phyloP scores from a whole-genome alignment of 2,888 invertebrate genomes.

The Pilophorus perplexus region DNA sequence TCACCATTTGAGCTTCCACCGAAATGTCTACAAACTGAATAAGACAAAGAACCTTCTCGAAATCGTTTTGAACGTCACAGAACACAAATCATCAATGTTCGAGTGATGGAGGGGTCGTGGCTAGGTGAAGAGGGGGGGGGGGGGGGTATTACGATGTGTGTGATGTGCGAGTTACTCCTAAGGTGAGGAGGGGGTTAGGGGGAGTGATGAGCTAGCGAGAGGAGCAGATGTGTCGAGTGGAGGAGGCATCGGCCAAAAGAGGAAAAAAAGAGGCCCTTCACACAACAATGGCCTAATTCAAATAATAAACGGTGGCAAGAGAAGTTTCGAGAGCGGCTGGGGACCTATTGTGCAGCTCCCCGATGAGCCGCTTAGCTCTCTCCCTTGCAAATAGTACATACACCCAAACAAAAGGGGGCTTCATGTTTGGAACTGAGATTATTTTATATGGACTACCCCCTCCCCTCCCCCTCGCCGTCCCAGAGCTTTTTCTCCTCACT shows the following conservation, averaged over 20 bases:
- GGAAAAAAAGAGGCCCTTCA: conserved; percentile 29
- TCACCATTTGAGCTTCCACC: too few relatives aligned
- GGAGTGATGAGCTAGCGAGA: not conserved
- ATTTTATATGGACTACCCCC: conserved; percentile 36
- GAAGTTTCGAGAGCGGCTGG: conserved; percentile 40
- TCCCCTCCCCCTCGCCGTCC: too few relatives aligned
- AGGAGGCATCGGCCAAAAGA: conserved; percentile 21
- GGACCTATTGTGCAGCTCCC: conserved; percentile 22
- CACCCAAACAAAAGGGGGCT: conserved; percentile 38
- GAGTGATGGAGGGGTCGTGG: too few relatives aligned
- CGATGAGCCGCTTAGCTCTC: conserved; percentile 40
- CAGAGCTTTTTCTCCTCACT: not conserved
- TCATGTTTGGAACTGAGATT: conserved; percentile 42
- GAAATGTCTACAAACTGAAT: too few relatives aligned
- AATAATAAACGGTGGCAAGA: conserved; percentile 46
- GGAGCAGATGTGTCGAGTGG: conserved; percentile 34
- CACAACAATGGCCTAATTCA: conserved; percentile 46
- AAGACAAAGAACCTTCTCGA: too few relatives aligned
- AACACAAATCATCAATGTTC: too few relatives aligned
- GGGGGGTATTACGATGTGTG: too few relatives aligned
- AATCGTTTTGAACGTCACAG: too few relatives aligned
- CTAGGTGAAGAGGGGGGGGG: too few relatives aligned
- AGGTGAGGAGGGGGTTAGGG: not conserved
- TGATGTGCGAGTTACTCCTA: too few relatives aligned
- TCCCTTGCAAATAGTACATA: conserved; percentile 40